Percentiles rank a stretch among this genome's conserved stretches.
phyloP scores from a whole-genome alignment of 2,113 vertebrate species.

The Dendrocopos noguchii region DNA sequence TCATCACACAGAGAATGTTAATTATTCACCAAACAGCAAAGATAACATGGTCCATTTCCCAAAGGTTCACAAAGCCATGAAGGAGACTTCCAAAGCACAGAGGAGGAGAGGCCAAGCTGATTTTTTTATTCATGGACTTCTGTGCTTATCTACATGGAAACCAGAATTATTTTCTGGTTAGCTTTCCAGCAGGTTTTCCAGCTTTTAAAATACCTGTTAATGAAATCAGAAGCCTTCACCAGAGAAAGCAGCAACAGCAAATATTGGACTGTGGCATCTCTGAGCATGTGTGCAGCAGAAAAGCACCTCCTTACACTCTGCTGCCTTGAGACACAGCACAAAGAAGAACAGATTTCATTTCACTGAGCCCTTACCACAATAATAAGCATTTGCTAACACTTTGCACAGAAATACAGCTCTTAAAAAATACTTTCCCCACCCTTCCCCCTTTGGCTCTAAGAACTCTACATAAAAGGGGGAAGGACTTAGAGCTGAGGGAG shows the following conservation, averaged over 20 bases:
- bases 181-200: background rate
- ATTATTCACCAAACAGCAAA: conserved; percentile 7
- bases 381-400: background rate
- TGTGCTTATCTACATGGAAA: conserved; percentile 28
- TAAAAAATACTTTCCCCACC: too few species aligned
- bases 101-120: background rate
- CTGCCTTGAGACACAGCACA: background rate
- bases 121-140: conserved; percentile 36
- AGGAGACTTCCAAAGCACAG: background rate
- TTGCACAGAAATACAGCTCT: too few species aligned
- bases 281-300: background rate
- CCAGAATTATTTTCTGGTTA: conserved; percentile 27
- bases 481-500: too few species aligned
- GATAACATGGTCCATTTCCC: background rate
- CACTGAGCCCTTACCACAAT: background rate
- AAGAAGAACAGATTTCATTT: background rate
- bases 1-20: background rate
- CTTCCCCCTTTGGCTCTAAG: too few species aligned
- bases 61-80: background rate
- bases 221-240: conserved; percentile 32
- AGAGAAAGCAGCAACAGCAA: background rate
- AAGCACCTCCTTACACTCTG: background rate
- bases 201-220: conserved; percentile 37
- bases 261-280: background rate
- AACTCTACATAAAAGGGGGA: too few species aligned